phyloP scores from a whole-genome alignment of 2,888 invertebrate species.

The Aspidiotus rigidus region DNA sequence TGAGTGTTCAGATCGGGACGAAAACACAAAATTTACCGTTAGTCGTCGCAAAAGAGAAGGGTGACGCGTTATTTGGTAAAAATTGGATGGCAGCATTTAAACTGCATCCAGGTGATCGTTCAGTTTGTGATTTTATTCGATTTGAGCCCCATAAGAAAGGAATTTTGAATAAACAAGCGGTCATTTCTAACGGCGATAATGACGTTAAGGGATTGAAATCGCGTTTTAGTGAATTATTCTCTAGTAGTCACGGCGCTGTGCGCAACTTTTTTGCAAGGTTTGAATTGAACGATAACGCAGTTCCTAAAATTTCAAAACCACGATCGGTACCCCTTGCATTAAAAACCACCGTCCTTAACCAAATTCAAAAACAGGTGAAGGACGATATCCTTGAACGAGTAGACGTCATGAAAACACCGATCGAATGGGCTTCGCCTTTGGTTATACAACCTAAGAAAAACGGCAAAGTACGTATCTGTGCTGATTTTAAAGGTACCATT shows the following conservation, averaged over 20 bases:
- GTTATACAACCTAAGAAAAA: conserved; percentile 37
- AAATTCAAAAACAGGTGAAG: conserved; percentile 36
- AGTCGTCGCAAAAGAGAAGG: neutral
- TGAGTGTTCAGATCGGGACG: neutral
- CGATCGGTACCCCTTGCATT: conserved; percentile 35
- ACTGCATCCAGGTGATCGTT: no score
- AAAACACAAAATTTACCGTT: neutral
- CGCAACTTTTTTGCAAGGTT: conserved; percentile 13
- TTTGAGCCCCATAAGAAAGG: no score
- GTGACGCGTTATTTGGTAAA: conserved; percentile 12
- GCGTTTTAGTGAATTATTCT: no score
- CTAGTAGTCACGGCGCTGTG: conserved; percentile 3
- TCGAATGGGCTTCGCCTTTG: conserved; percentile 38
- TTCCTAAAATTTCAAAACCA: conserved; percentile 28
- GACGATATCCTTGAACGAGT: no score
- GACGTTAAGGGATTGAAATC: no score
- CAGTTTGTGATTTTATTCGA: no score
- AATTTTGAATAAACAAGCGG: no score
- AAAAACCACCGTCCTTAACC: conserved; percentile 36
- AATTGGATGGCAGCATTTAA: conserved; percentile 11
- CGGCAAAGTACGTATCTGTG: conserved; percentile 37
- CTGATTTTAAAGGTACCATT: conserved; percentile 20
- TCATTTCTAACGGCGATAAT: neutral
- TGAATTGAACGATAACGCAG: conserved; percentile 15
- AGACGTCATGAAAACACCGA: conserved; percentile 35